phyloP scores from a whole-genome alignment of 2,113 vertebrate genomes.

The Ondatra zibethicus region DNA sequence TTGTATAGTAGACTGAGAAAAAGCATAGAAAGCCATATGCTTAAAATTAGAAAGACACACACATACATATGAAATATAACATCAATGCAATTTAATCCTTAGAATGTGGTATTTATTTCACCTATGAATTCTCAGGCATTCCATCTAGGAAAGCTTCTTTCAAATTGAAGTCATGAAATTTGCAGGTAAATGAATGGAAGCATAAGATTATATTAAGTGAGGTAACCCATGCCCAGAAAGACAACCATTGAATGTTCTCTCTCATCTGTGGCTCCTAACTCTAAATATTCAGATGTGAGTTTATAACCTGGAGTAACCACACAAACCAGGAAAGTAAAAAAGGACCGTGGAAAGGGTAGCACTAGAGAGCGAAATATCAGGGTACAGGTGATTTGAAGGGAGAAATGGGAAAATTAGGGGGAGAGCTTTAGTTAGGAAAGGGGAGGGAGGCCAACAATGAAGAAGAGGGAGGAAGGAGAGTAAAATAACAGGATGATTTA shows the following conservation, averaged over 20 bases:
- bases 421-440: background rate
- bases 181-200: background rate
- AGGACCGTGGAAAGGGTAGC: background rate
- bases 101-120: constrained; percentile 47
- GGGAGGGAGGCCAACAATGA: background rate
- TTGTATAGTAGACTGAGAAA: constrained; percentile 38
- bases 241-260: background rate
- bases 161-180: background rate
- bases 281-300: background rate
- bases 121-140: constrained; percentile 41
- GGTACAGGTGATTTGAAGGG: background rate
- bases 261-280: background rate
- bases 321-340: background rate
- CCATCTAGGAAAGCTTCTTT: background rate
- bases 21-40: constrained; percentile 32
- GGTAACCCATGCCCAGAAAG: background rate
- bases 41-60: background rate
- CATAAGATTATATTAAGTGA: background rate
- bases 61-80: background rate
- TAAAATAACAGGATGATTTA: background rate
- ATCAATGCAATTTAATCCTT: constrained; percentile 65
- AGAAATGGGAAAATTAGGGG: background rate
- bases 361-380: background rate
- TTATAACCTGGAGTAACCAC: background rate
- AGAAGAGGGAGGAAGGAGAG: background rate